A percentile compares a stretch with the other conserved stretches of the same genome.
phyloP scores from a whole-genome alignment of 2,113 vertebrate species.

The Amphilophus citrinellus region DNA sequence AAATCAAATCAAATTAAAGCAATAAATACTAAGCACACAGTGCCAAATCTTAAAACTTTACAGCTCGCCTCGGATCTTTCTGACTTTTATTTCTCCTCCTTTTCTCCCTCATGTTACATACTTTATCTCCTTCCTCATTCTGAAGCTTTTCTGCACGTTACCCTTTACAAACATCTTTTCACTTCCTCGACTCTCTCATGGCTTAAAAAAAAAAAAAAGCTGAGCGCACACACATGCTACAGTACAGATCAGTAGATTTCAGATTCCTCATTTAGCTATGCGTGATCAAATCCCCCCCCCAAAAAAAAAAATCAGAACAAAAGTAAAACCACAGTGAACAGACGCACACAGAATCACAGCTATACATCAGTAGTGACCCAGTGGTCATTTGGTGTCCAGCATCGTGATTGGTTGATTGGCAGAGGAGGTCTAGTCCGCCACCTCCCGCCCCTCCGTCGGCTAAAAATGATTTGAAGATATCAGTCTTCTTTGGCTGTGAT shows the following conservation, averaged over 20 bases:
- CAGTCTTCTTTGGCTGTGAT: conserved; percentile 59
- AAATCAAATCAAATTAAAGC: conserved; percentile 48
- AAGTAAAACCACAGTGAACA: conserved; percentile 70
- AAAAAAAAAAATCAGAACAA: conserved; percentile 29
- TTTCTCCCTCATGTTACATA: background rate
- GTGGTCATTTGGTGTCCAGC: conserved; percentile 73
- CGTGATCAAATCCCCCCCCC: conserved; percentile 33
- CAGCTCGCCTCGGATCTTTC: conserved; percentile 24
- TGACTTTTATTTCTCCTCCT: background rate
- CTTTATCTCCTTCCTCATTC: background rate
- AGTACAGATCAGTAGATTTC: conserved; percentile 73
- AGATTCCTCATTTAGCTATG: conserved; percentile 49
- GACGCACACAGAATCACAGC: conserved; percentile 71
- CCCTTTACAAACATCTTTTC: conserved; percentile 12
- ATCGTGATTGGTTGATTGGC: conserved; percentile 72
- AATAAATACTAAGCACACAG: conserved; percentile 81
- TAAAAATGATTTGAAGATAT: too few relatives aligned
- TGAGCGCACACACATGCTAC: conserved; percentile 42
- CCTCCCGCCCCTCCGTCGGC: background rate
- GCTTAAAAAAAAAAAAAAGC: background rate
- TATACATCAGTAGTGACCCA: conserved; percentile 68
- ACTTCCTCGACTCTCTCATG: conserved; percentile 45
- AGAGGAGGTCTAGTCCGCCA: conserved; percentile 32
- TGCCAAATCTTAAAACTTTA: conserved; percentile 64
- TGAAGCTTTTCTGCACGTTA: conserved; percentile 16